Evolutionary conservation across 2,797 vertebrate genomes (phyloP).

Genomic region (Micrastur ruficollis): DNA sequence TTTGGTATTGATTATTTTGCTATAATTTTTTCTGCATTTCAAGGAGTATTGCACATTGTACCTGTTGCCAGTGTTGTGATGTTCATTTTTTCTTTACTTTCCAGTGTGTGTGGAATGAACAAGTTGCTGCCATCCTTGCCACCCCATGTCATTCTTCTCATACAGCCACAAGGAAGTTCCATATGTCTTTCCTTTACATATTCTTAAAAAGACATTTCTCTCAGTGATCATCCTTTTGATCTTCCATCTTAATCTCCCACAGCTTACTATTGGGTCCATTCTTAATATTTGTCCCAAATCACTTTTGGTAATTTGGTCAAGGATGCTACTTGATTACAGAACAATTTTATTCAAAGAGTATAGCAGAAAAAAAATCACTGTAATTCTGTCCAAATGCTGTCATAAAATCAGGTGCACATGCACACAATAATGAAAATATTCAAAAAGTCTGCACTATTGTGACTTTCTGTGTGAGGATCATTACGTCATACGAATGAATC

Average conservation of each 20-base stretch:
- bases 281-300: neutral
- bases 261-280: no score
- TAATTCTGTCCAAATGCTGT: neutral
- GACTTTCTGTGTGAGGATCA: neutral
- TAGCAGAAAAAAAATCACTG: neutral
- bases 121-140: neutral
- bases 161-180: neutral
- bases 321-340: neutral
- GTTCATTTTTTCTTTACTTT: neutral
- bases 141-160: neutral
- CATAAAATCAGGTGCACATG: neutral
- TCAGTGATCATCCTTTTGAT: neutral
- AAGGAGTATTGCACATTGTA: neutral
- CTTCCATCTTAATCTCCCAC: neutral
- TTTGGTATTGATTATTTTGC: neutral
- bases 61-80: neutral
- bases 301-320: neutral
- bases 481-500: neutral
- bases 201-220: neutral
- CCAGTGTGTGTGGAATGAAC: neutral
- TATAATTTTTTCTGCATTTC: neutral
- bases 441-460: neutral
- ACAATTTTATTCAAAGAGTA: neutral
- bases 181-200: neutral
- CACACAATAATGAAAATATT: neutral